Conservation (phyloP, 2,888 invertebrate species). For the Drosophila rellima region DNA sequence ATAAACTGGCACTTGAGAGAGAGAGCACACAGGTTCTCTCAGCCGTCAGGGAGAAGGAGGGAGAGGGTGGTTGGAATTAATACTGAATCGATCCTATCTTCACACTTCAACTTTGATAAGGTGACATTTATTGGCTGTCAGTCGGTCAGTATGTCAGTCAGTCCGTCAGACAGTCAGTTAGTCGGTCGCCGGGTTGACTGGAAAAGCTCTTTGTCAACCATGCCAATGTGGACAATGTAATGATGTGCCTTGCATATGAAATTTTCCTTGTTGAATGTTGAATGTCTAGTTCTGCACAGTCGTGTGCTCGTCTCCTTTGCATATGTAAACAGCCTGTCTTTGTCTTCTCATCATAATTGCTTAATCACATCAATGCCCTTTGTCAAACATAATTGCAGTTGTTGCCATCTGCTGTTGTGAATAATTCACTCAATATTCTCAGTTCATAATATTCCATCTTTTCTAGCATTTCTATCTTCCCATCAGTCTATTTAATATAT, state of each 20-base stretch:
- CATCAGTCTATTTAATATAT: background rate
- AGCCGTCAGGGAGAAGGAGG: slow-evolving; percentile 10
- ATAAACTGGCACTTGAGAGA: slow-evolving; percentile 72
- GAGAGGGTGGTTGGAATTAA: slow-evolving; percentile 29
- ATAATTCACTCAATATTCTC: slow-evolving; percentile 6
- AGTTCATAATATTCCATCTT: background rate
- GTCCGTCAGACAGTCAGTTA: slow-evolving; percentile 18
- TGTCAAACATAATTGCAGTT: slow-evolving; percentile 29
- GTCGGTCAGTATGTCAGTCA: slow-evolving; percentile 34
- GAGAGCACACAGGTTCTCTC: slow-evolving; percentile 23
- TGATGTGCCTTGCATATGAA: slow-evolving; percentile 75
- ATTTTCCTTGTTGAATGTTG: slow-evolving; percentile 30
- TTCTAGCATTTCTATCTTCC: background rate
- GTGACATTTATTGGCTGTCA: slow-evolving; percentile 77
- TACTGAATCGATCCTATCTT: slow-evolving; percentile 44
- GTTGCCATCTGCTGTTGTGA: slow-evolving; percentile 7
- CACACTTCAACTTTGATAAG: slow-evolving; percentile 66
- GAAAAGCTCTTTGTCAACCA: slow-evolving; percentile 62
- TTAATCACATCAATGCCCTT: slow-evolving; percentile 48
- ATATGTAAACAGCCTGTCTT: slow-evolving; percentile 29
- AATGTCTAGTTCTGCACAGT: slow-evolving; percentile 6
- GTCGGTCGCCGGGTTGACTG: slow-evolving; percentile 15
- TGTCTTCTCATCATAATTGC: slow-evolving; percentile 35
- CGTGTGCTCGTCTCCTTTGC: slow-evolving; percentile 6
- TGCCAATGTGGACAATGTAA: slow-evolving; percentile 62